phyloP scores from a whole-genome alignment of 2,888 invertebrate species.

The Unio pictorum region DNA sequence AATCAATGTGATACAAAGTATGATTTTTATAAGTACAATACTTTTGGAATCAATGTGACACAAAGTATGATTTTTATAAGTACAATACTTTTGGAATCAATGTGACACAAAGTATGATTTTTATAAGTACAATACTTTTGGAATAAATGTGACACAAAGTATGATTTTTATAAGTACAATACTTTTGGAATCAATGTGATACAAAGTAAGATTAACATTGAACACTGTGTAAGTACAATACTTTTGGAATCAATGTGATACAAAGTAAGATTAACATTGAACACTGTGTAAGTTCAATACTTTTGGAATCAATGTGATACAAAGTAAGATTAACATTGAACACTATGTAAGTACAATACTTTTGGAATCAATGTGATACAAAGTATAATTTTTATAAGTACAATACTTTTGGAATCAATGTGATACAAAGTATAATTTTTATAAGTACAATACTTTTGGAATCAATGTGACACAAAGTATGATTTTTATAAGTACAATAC shows the following conservation, averaged over 20 bases:
- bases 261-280: too few relatives aligned
- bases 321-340: neutral
- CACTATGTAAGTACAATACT: neutral
- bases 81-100: neutral
- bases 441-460: neutral
- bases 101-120: neutral
- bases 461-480: neutral
- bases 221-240: neutral
- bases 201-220: neutral
- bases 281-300: neutral
- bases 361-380: neutral
- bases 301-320: neutral
- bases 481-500: slow-evolving; percentile 1
- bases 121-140: neutral
- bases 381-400: neutral
- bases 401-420: neutral
- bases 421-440: neutral
- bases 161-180: neutral
- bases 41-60: neutral
- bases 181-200: neutral
- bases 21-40: neutral
- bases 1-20: neutral
- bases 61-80: neutral
- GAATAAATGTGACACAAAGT: neutral
- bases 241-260: neutral